phyloP scores from a whole-genome alignment of 2,888 invertebrate genomes.

The Dasypolia templi region DNA sequence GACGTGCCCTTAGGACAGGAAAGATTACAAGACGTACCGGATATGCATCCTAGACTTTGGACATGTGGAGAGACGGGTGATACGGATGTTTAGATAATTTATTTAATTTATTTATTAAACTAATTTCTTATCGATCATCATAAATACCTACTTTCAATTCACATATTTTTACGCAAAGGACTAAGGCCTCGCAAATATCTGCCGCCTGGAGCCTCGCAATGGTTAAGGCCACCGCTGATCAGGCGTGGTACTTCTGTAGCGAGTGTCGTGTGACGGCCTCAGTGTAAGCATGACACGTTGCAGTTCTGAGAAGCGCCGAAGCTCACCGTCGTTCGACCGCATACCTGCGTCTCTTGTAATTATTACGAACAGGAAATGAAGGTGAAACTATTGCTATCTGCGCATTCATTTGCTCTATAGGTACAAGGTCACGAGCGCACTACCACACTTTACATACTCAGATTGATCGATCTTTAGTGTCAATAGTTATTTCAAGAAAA shows the following conservation, averaged over 20 bases:
- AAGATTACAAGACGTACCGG: too few species aligned
- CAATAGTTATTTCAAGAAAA: not conserved
- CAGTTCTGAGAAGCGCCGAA: slow-evolving; percentile 26
- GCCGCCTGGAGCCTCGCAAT: not conserved
- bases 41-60: too few species aligned
- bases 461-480: not conserved
- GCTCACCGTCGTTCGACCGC: not conserved
- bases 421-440: slow-evolving; percentile 17
- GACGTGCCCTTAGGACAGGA: too few species aligned
- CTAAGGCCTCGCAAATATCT: not conserved
- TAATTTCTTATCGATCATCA: not conserved
- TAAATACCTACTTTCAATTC: not conserved
- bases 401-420: slow-evolving; percentile 1
- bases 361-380: slow-evolving; percentile 28
- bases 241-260: not conserved
- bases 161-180: too few species aligned
- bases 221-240: not conserved
- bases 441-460: not conserved
- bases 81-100: too few species aligned
- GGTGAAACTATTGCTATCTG: slow-evolving; percentile 13
- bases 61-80: too few species aligned
- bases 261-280: not conserved
- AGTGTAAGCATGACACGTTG: slow-evolving; percentile 19
- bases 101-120: too few species aligned
- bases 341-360: slow-evolving; percentile 11